Evolutionary conservation across 2,888 invertebrate species (phyloP).

Genomic region (Minunthozetes semirufus): DNA sequence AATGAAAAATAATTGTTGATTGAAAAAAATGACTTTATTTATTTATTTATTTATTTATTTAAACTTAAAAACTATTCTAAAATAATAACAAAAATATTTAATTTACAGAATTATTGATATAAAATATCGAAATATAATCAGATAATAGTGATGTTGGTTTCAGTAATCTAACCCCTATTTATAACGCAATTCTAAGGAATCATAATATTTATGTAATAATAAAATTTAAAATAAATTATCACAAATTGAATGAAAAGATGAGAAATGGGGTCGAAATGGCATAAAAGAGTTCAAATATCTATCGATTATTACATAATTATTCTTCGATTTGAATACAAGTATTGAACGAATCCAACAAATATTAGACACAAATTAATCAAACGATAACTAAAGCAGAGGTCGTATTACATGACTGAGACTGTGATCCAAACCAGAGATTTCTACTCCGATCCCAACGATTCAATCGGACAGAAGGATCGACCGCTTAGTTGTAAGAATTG

Average conservation of each 20-base stretch:
- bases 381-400: constrained; percentile 8
- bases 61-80: too few species aligned
- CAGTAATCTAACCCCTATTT: too few species aligned
- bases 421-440: neutral
- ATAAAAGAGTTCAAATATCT: neutral
- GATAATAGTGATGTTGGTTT: too few species aligned
- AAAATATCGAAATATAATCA: too few species aligned
- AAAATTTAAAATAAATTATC: constrained; percentile 30
- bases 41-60: too few species aligned
- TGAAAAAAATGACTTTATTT: too few species aligned
- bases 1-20: too few species aligned
- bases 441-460: neutral
- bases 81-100: too few species aligned
- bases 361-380: neutral
- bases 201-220: too few species aligned
- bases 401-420: constrained; percentile 15
- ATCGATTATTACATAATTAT: neutral
- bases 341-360: neutral
- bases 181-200: too few species aligned
- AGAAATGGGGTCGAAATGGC: constrained; percentile 25
- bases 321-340: neutral
- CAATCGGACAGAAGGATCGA: neutral
- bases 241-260: constrained; percentile 12
- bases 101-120: too few species aligned
- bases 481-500: constrained; percentile 12